Base-by-base conservation (phyloP, 1,140 invertebrate species). In the Caerostris extrusa region DNA sequence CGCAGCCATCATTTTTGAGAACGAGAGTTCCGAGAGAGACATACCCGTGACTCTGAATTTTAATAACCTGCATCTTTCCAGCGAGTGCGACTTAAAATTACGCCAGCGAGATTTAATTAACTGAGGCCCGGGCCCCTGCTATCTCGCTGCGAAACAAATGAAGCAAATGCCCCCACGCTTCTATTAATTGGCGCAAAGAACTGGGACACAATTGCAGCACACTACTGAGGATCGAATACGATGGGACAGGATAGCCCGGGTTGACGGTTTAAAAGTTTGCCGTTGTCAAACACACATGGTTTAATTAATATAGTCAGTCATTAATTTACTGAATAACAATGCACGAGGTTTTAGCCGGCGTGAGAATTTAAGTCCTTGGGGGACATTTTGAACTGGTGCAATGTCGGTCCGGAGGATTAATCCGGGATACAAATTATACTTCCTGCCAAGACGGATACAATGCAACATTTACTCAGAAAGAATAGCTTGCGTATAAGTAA, bases 171-270 rank as follows among this genome's bases (percentile, higher is more conserved):
- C 12, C 34, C 61, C 12, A 17, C n/a, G 61, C 61, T 17, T 17
- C 61, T 67, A 67, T 67, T 67, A 67, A 67, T 67, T 67, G 61
- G 61, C 61, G 61, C 17, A 67, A 67, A 67, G 61, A 67, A 67
- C 61, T 67, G 61, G 61, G 61, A 67, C 61, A 67, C 61, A 67
- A 17, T 67, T n/a, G 61, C n/a, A 17, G 34, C 34, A 34, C 34
- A 34, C 34, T 34, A 34, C 34, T 34, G 34, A 34, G 34, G 34
- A 34, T 34, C 34, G 34, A 34, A 34, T 34, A 34, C 34, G 34
- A 34, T 34, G 34, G 34, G 34, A 34, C 34, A 34, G 34, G 61
- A 67, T n/a, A n/a, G 14, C 5, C 14, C n/a, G 61, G 61, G n/a
- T 67, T 6, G 14, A 67, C 61, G 61, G 17, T 67, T 67, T 67